Evolutionary conservation across 1,140 invertebrate species (phyloP).

Genomic region (Drosophila rhopaloa): DNA sequence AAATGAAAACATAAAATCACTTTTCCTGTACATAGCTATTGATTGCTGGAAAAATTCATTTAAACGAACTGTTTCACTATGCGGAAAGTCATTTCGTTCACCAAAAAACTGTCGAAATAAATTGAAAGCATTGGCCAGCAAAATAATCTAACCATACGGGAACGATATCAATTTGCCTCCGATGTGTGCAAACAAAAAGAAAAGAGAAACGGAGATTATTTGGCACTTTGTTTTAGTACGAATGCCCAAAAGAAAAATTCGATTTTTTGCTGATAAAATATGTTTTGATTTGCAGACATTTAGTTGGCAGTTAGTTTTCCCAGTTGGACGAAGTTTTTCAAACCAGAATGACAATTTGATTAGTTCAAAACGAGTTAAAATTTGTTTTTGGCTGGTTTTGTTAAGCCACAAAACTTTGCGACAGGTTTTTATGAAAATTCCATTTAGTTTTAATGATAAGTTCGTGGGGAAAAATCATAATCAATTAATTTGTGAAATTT

Average conservation of each 20-base stretch:
- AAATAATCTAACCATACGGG: constrained; percentile 8
- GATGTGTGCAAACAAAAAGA: constrained; percentile 14
- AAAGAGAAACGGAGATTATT: constrained; percentile 30
- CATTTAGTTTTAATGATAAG: constrained; percentile 19
- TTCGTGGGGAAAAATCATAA: constrained; percentile 3
- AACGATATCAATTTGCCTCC: constrained; percentile 50
- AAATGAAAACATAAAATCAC: constrained; percentile 33
- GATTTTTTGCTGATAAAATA: constrained; percentile 35
- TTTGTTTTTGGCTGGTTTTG: not conserved
- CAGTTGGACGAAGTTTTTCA: constrained; percentile 20
- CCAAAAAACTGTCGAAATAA: constrained; percentile 20
- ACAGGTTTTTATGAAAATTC: constrained; percentile 20
- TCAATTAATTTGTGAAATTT: too few species aligned
- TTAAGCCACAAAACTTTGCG: constrained; percentile 26
- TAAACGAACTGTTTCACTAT: constrained; percentile 33
- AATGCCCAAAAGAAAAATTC: constrained; percentile 13
- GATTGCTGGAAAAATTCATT: constrained; percentile 33
- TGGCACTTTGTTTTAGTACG: constrained; percentile 29
- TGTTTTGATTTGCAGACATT: constrained; percentile 48
- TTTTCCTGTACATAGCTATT: constrained; percentile 17
- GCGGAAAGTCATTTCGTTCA: constrained; percentile 19
- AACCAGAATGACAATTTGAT: constrained; percentile 52
- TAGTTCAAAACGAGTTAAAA: constrained; percentile 50
- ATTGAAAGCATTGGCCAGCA: constrained; percentile 17
- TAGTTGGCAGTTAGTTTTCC: constrained; percentile 28